A percentile compares a stretch with the other conserved stretches of the same genome.
Evolutionary conservation across 2,888 invertebrate species (phyloP).

Genomic region (Disparrhopalites patrizii): DNA sequence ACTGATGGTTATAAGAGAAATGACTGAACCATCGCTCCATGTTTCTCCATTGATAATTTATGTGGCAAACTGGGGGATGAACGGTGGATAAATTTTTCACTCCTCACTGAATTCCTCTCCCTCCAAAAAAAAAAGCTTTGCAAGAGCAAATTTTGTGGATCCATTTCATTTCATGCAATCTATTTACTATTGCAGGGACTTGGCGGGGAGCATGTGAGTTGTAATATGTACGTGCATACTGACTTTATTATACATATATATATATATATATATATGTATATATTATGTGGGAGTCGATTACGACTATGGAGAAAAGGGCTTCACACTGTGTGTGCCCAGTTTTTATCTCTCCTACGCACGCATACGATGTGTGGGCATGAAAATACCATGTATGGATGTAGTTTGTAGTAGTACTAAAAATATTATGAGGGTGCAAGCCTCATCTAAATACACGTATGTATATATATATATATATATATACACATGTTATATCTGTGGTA

Average conservation of each 20-base stretch:
- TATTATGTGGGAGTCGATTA: not conserved
- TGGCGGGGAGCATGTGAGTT: slow-evolving; percentile 17
- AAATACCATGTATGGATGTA: not conserved
- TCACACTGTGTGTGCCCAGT: too few species aligned
- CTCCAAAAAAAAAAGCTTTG: too few species aligned
- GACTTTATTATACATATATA: not conserved
- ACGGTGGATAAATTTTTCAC: slow-evolving; percentile 14
- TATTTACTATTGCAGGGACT: not conserved
- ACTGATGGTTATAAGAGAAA: slow-evolving; percentile 1
- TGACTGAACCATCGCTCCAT: not conserved
- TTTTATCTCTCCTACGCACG: not conserved
- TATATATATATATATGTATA: not conserved
- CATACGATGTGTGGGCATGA: not conserved
- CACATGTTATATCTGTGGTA: too few species aligned
- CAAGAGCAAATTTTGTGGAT: not conserved
- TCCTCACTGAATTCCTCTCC: slow-evolving; percentile 19
- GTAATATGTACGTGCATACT: not conserved
- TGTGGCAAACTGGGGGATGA: slow-evolving; percentile 7
- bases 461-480: too few species aligned
- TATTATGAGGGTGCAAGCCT: too few species aligned
- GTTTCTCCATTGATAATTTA: slow-evolving; percentile 2
- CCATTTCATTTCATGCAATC: slow-evolving; percentile 13
- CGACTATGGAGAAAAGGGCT: not conserved
- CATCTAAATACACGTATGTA: too few species aligned
- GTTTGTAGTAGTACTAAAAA: too few species aligned